These are phyloP conservation scores for Asobara japonica DNA, from an alignment of 1,140 invertebrate genomes.

Conservation along the genomic window DNA sequence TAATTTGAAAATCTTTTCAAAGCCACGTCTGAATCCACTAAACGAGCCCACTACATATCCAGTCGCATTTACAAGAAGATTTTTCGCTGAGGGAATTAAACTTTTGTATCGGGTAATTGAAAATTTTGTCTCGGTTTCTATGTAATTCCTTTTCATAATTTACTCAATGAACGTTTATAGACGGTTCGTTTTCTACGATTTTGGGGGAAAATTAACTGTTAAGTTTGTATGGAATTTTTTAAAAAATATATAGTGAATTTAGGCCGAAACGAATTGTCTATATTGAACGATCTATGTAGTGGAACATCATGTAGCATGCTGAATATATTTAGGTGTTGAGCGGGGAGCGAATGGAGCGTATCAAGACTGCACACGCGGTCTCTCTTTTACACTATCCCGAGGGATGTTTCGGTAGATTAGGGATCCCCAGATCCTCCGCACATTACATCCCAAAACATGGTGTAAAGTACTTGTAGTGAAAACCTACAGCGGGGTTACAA, in stretches of 20 bases:
- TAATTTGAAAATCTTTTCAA: conserved; percentile 68
- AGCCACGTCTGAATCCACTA: conserved; percentile 23
- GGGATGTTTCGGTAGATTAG: conserved; percentile 66
- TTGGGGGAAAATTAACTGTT: too few species aligned
- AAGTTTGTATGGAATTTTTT: too few species aligned
- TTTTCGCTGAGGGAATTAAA: conserved; percentile 63
- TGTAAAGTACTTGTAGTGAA: conserved; percentile 64
- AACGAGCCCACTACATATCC: conserved; percentile 6
- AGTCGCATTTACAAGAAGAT: conserved; percentile 41
- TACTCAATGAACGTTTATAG: neutral
- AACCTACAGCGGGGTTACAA: conserved; percentile 20
- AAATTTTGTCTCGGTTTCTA: conserved; percentile 58
- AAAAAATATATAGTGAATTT: too few species aligned
- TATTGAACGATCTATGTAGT: neutral
- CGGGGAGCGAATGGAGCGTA: conserved; percentile 35
- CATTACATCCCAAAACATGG: conserved; percentile 53
- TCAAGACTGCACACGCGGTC: conserved; percentile 34
- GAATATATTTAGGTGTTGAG: neutral
- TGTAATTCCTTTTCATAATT: neutral
- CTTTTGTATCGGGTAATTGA: conserved; percentile 64
- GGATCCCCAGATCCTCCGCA: conserved; percentile 53
- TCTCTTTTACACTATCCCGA: conserved; percentile 48
- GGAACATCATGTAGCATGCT: neutral
- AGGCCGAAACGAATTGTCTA: neutral
- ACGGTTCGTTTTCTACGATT: too few species aligned